phyloP scores from a whole-genome alignment of 1,140 invertebrate species.

The Aphis craccivora region DNA sequence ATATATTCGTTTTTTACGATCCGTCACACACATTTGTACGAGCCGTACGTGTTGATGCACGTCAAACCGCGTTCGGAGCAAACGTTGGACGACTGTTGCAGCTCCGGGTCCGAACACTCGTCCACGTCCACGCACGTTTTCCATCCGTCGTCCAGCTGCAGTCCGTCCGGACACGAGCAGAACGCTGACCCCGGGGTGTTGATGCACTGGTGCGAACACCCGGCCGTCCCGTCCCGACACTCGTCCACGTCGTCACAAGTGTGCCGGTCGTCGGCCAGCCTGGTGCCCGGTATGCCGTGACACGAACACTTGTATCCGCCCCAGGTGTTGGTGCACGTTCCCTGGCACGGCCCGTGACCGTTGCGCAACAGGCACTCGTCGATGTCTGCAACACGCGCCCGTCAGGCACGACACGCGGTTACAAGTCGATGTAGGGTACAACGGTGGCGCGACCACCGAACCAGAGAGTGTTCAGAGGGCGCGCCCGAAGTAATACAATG shows the following conservation, averaged over 20 bases:
- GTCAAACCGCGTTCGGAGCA: constrained; percentile 62
- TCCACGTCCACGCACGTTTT: constrained; percentile 70
- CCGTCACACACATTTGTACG: constrained; percentile 67
- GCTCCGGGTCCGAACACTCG: constrained; percentile 65
- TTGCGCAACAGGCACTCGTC: constrained; percentile 71
- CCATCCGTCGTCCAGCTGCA: constrained; percentile 69
- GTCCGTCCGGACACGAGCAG: constrained; percentile 74
- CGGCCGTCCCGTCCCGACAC: constrained; percentile 64
- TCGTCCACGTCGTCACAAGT: constrained; percentile 70
- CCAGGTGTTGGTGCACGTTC: constrained; percentile 71
- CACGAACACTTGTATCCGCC: constrained; percentile 73
- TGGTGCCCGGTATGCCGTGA: constrained; percentile 66
- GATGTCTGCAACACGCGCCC: constrained; percentile 65
- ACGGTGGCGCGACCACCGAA: too few relatives aligned
- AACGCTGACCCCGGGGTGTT: constrained; percentile 77
- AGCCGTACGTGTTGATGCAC: constrained; percentile 72
- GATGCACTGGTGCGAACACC: constrained; percentile 72
- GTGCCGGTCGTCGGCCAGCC: constrained; percentile 67
- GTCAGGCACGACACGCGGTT: neutral
- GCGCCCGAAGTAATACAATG: too few relatives aligned
- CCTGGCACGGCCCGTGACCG: constrained; percentile 75
- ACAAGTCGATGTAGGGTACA: too few relatives aligned
- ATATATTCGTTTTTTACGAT: too few relatives aligned
- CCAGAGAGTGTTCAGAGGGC: too few relatives aligned
- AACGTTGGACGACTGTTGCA: neutral